These are phyloP conservation scores for Reticulitermes speratus DNA, from an alignment of 1,140 invertebrate species.

Conservation along the genomic window DNA sequence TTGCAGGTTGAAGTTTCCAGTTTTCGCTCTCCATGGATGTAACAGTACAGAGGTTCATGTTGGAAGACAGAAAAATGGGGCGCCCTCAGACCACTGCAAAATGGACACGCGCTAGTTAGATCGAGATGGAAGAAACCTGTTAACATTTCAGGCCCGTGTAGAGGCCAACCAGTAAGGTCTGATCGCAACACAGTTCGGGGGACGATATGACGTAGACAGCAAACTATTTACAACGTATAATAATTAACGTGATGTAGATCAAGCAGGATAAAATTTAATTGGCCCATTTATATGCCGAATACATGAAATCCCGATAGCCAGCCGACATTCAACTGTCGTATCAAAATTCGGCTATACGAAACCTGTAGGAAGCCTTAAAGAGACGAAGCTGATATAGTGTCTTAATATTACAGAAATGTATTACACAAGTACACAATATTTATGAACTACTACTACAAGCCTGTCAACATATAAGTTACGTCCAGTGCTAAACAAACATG, in stretches of 20 bases:
- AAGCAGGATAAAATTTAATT: neutral
- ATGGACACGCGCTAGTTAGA: neutral
- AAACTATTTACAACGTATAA: neutral
- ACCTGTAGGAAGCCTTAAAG: neutral
- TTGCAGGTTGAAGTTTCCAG: too few relatives aligned
- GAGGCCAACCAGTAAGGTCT: neutral
- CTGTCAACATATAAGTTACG: neutral
- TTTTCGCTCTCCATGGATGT: too few relatives aligned
- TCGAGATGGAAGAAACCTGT: neutral
- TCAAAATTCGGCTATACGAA: neutral
- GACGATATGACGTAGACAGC: neutral
- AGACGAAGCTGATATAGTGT: neutral
- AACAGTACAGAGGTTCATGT: too few relatives aligned
- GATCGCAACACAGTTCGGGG: neutral
- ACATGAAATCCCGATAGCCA: neutral
- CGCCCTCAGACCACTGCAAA: too few relatives aligned
- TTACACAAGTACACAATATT: neutral
- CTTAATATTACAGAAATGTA: neutral
- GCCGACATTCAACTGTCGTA: neutral
- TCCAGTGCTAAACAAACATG: neutral
- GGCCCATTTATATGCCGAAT: neutral
- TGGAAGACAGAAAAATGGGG: too few relatives aligned
- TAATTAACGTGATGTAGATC: slow-evolving; percentile 13
- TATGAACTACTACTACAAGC: neutral
- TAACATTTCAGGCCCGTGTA: neutral